A percentile compares a stretch with the other conserved stretches of the same genome.
These are phyloP conservation scores for Nothura maculosa DNA, from an alignment of 2,797 vertebrate genomes.

Conservation along the genomic window DNA sequence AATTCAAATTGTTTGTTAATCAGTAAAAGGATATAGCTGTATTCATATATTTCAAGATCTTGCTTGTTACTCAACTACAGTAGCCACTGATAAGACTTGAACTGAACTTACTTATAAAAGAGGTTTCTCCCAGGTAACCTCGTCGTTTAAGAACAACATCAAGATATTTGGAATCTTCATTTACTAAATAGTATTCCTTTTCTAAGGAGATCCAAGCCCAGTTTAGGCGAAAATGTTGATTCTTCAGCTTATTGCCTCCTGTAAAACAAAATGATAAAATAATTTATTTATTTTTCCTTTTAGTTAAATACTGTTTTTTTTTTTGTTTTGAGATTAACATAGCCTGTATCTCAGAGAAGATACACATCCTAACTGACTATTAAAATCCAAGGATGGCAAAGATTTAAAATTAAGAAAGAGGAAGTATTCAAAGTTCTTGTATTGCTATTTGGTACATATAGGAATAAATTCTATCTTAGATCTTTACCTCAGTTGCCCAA, in stretches of 20 bases:
- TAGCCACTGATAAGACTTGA: neutral
- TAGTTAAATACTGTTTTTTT: neutral
- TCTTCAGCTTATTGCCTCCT: slow-evolving; percentile 93
- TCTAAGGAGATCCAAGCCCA: slow-evolving; percentile 98
- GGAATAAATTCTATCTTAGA: neutral
- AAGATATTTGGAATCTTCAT: slow-evolving; percentile 92
- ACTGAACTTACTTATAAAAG: slow-evolving; percentile 92
- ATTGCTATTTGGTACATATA: neutral
- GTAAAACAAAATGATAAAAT: slow-evolving; percentile 49
- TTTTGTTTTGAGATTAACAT: neutral
- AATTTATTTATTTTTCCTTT: neutral
- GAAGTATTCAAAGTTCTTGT: neutral
- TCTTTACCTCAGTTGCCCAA: neutral
- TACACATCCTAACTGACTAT: neutral
- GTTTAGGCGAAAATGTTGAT: slow-evolving; percentile 91
- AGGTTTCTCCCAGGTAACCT: slow-evolving; percentile 95
- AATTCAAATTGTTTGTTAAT: neutral
- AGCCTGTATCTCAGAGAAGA: neutral
- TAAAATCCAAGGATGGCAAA: neutral
- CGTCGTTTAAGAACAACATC: slow-evolving; percentile 91
- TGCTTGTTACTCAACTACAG: neutral
- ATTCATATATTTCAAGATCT: neutral
- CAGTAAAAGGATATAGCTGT: neutral
- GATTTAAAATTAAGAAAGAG: neutral
- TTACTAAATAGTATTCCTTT: slow-evolving; percentile 90